Evolutionary conservation across 2,888 invertebrate genomes (phyloP).

Genomic region (Gisinianus flammeolus): DNA sequence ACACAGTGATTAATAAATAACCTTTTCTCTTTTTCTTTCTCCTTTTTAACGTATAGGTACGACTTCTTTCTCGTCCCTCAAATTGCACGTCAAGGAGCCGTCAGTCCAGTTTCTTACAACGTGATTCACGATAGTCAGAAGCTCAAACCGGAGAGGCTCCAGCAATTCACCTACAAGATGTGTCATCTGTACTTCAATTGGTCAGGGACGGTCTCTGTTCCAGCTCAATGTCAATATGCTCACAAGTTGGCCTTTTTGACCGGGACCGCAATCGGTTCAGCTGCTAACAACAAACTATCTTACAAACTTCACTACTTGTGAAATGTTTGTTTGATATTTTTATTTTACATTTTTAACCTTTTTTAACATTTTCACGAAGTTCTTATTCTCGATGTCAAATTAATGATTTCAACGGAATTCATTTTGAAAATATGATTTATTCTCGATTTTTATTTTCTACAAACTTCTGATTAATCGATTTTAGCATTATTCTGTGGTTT

Average conservation of each 20-base stretch:
- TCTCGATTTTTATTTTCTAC: no score
- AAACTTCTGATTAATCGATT: no score
- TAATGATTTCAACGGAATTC: no score
- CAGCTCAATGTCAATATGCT: constrained; percentile 67
- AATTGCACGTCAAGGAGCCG: constrained; percentile 84
- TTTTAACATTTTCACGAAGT: no score
- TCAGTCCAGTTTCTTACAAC: constrained; percentile 88
- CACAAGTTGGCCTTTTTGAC: constrained; percentile 66
- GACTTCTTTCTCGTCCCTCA: constrained; percentile 92
- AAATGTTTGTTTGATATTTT: not conserved
- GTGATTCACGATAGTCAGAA: constrained; percentile 77
- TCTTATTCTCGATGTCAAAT: no score
- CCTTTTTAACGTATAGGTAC: constrained; percentile 70
- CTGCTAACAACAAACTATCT: constrained; percentile 26
- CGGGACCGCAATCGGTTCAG: constrained; percentile 59
- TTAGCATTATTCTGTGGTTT: no score
- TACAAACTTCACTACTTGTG: constrained; percentile 45
- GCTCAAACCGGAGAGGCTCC: constrained; percentile 75
- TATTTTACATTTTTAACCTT: no score
- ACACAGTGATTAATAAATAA: not conserved
- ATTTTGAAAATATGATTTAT: no score
- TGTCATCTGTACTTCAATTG: constrained; percentile 92
- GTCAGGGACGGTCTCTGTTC: constrained; percentile 67
- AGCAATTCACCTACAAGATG: constrained; percentile 83
- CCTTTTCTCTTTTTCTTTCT: not conserved